Conservation (phyloP, 2,888 invertebrate species). For the Oscheius myriophilus region DNA sequence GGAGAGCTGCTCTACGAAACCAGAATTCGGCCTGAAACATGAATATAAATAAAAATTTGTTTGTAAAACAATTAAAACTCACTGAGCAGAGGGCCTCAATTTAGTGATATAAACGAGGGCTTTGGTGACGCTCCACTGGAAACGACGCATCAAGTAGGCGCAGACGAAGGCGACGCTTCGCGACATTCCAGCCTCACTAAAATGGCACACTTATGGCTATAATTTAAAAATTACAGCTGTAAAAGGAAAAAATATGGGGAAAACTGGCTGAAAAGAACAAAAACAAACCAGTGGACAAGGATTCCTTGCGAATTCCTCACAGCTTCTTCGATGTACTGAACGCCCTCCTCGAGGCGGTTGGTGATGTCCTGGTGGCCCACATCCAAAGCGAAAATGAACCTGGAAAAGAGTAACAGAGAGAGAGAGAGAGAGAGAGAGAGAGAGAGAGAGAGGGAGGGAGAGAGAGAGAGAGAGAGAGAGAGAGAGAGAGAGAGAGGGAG, state of each 20-base stretch:
- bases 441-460: not conserved
- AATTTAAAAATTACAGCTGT: not conserved
- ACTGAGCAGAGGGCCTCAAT: constrained; percentile 51
- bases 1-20: constrained; percentile 45
- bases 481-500: not conserved
- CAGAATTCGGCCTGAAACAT: constrained; percentile 37
- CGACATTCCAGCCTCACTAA: constrained; percentile 61
- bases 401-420: not conserved
- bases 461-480: not conserved
- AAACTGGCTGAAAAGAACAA: not conserved
- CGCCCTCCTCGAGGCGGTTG: constrained; percentile 42
- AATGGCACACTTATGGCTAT: constrained; percentile 20
- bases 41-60: not conserved
- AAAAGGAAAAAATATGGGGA: not conserved
- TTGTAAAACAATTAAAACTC: constrained; percentile 16
- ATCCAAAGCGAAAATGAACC: constrained; percentile 59
- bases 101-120: constrained; percentile 51
- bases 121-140: constrained; percentile 49
- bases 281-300: constrained; percentile 62
- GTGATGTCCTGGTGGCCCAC: constrained; percentile 54
- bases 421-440: not conserved
- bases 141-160: constrained; percentile 57
- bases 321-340: constrained; percentile 47
- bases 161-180: constrained; percentile 55
- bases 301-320: constrained; percentile 44